Conservation (phyloP, 2,888 invertebrate species). For the Amblyjoppa fuscipennis region DNA sequence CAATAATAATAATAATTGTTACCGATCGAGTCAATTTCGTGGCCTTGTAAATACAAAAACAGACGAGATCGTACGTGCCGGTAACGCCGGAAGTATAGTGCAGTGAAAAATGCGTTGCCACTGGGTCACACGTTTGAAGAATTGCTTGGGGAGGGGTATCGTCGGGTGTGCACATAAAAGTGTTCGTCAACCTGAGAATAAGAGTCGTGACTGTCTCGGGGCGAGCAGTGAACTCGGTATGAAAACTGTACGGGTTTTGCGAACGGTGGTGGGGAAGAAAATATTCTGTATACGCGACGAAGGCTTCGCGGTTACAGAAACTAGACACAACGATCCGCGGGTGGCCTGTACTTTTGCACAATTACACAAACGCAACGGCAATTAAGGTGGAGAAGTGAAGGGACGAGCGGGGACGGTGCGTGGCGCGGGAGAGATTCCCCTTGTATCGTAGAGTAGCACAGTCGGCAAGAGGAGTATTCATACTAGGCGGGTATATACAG, state of each 20-base stretch:
- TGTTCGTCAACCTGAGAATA: slow-evolving; percentile 8
- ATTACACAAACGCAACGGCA: slow-evolving; percentile 43
- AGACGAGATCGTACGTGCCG: neutral
- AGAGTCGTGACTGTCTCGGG: slow-evolving; percentile 32
- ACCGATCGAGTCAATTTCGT: too few relatives aligned
- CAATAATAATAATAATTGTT: too few relatives aligned
- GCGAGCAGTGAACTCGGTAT: slow-evolving; percentile 14
- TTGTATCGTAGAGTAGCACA: slow-evolving; percentile 11
- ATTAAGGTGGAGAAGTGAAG: slow-evolving; percentile 1
- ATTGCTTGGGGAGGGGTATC: neutral
- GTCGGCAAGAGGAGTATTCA: slow-evolving; percentile 9
- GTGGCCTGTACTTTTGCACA: slow-evolving; percentile 35
- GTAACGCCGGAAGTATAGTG: neutral
- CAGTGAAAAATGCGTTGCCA: neutral
- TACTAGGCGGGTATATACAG: neutral
- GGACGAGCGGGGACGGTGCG: neutral
- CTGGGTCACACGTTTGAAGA: slow-evolving; percentile 11
- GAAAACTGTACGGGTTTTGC: neutral
- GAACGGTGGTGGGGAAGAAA: slow-evolving; percentile 4
- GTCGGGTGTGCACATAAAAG: slow-evolving; percentile 11
- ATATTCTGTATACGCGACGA: slow-evolving; percentile 19
- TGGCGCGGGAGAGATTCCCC: slow-evolving; percentile 18
- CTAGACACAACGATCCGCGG: slow-evolving; percentile 9
- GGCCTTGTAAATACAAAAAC: too few relatives aligned
- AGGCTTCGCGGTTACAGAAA: slow-evolving; percentile 18